phyloP scores from a whole-genome alignment of 2,113 vertebrate genomes.

The Colossoma macropomum region DNA sequence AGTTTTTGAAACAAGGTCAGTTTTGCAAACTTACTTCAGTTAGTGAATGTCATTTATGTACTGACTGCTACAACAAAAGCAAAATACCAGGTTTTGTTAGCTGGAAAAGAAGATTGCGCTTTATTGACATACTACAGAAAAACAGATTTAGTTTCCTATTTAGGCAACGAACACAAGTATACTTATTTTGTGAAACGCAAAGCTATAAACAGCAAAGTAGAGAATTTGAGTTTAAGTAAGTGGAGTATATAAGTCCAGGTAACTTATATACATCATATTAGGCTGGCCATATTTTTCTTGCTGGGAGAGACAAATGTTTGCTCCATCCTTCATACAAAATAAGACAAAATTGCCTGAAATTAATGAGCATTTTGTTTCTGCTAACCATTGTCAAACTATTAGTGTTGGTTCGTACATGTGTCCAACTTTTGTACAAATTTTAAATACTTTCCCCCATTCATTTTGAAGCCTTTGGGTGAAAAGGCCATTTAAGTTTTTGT shows the following conservation, averaged over 20 bases:
- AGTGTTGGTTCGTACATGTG: slow-evolving; percentile 10
- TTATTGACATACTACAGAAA: slow-evolving; percentile 96
- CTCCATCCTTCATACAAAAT: slow-evolving; percentile 20
- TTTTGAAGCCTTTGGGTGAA: not conserved
- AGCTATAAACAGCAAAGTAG: slow-evolving; percentile 81
- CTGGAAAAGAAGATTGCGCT: slow-evolving; percentile 96
- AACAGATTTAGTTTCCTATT: slow-evolving; percentile 95
- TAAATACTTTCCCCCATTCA: slow-evolving; percentile 26
- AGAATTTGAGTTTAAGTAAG: slow-evolving; percentile 57
- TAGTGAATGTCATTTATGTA: slow-evolving; percentile 66
- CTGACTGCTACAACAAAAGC: slow-evolving; percentile 81
- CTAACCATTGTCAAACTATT: too few species aligned
- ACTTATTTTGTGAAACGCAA: slow-evolving; percentile 86
- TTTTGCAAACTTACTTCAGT: slow-evolving; percentile 20
- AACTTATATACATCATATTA: slow-evolving; percentile 87
- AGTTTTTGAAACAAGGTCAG: slow-evolving; percentile 12
- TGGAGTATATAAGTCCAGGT: slow-evolving; percentile 3
- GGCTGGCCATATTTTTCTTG: slow-evolving; percentile 83
- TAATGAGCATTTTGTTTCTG: not conserved
- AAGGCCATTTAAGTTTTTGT: not conserved
- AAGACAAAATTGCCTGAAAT: slow-evolving; percentile 6
- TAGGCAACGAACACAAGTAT: slow-evolving; percentile 94
- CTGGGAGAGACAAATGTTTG: not conserved
- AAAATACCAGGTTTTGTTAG: slow-evolving; percentile 92
- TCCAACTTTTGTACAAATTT: not conserved